Evolutionary conservation across 2,888 invertebrate genomes (phyloP), one percentile per base, ranked within the genome.

Genomic region (Zygothrica quintamaculata): DNA sequence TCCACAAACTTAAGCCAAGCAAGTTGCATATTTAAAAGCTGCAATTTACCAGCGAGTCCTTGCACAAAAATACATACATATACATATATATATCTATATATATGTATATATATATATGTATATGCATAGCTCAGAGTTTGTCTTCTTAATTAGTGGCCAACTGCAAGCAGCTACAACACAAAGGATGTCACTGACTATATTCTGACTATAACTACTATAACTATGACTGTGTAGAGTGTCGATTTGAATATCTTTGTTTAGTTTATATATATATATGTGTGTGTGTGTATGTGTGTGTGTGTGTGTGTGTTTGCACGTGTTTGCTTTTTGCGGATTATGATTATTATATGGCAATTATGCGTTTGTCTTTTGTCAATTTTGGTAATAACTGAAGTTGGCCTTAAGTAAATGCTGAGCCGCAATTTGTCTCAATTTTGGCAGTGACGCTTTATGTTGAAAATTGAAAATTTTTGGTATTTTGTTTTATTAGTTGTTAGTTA

Each of bases 291-390:
- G 11, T 26, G 11, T 58, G 22, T 58, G 26, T 46, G 18, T 33
- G 26, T 60, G 26, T 26, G 18, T 44, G 48, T 37, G 46, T 33
- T 9, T 40, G 44, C 39, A 60, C 60, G 69, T 78, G 84, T 86
- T 86, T 82, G 81, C 81, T 80, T 84, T 84, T 77, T 80, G 78
- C 65, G 80, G 86, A 86, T 84, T 82, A 86, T 86, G 84, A 84
- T 86, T 86, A 82, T 82, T 86, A 82, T 80, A 80, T 72, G 74
- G 72, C 86, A 86, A 82, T 82, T 82, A 86, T 84, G 77, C 84
- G 79, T 77, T 77, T 77, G 84, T 77, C 80, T 80, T 81, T 74
- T 86, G 81, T 67, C 82, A 84, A 78, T 81, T 84, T n/a, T 69
- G 57, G 73, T 69, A 84, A 62, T 81, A 84, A 80, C 78, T 80